Conservation (phyloP, 2,888 invertebrate species). For the Zhuqinia jingwanae region DNA sequence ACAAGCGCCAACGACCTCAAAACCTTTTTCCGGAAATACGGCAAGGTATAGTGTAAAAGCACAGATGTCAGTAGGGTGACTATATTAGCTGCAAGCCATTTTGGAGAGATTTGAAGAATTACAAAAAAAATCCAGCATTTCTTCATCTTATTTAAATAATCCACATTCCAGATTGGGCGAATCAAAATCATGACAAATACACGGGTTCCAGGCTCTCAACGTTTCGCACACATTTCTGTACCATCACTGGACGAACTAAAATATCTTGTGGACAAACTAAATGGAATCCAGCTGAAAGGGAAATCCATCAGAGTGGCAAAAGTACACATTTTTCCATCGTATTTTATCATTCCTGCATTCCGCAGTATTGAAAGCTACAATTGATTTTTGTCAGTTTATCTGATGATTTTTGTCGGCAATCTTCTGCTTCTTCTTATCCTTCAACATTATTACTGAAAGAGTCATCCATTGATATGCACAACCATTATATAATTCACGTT, state of each 20-base stretch:
- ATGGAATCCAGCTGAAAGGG: conserved; percentile 67
- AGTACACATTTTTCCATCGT: conserved; percentile 61
- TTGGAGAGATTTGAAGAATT: neutral
- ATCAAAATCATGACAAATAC: conserved; percentile 75
- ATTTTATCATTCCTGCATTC: neutral
- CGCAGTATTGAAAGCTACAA: neutral
- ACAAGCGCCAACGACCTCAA: conserved; percentile 74
- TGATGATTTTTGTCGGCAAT: neutral
- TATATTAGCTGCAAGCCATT: neutral
- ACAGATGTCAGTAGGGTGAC: neutral
- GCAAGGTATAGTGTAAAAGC: conserved; percentile 72
- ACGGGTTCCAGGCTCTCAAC: conserved; percentile 68
- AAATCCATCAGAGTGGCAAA: conserved; percentile 64
- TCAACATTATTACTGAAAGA: neutral
- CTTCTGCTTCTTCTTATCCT: neutral
- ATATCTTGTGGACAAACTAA: conserved; percentile 52
- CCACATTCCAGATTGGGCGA: conserved; percentile 69
- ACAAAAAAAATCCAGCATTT: conserved; percentile 1
- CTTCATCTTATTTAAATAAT: conserved; percentile 30
- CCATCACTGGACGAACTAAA: conserved; percentile 57
- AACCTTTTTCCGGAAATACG: conserved; percentile 68
- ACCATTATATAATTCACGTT: conserved; percentile 37
- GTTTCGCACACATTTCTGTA: conserved; percentile 73
- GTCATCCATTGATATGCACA: neutral
- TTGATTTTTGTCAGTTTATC: neutral